Percentiles rank a stretch among this genome's conserved stretches.
phyloP scores from a whole-genome alignment of 1,140 invertebrate species.

The Drosophila sp. region DNA sequence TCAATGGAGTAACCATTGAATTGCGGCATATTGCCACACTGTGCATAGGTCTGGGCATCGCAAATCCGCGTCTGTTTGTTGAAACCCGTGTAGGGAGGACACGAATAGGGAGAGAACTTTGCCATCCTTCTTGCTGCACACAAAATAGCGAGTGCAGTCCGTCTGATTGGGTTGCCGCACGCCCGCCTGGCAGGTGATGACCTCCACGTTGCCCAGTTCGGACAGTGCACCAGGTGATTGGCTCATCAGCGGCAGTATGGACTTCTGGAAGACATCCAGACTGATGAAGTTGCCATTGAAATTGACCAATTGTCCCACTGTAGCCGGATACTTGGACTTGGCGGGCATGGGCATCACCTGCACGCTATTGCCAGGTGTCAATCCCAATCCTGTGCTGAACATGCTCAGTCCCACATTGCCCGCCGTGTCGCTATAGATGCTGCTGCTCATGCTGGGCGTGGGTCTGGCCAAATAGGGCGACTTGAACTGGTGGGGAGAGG shows the following conservation, averaged over 20 bases:
- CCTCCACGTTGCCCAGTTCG: slow-evolving; percentile 75
- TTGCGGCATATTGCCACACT: slow-evolving; percentile 67
- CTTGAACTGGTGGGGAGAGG: slow-evolving; percentile 17
- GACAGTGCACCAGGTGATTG: slow-evolving; percentile 38
- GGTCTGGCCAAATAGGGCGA: slow-evolving; percentile 46
- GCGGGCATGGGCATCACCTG: slow-evolving; percentile 19
- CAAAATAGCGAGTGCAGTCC: slow-evolving; percentile 86
- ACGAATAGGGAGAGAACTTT: slow-evolving; percentile 84
- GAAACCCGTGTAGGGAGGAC: slow-evolving; percentile 85
- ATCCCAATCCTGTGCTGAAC: slow-evolving; percentile 40
- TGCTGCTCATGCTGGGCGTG: slow-evolving; percentile 59
- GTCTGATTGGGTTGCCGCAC: slow-evolving; percentile 85
- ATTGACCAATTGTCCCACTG: slow-evolving; percentile 64
- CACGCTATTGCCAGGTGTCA: slow-evolving; percentile 5
- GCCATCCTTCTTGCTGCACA: slow-evolving; percentile 85
- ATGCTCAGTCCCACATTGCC: slow-evolving; percentile 68
- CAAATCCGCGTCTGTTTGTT: slow-evolving; percentile 85
- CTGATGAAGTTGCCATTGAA: slow-evolving; percentile 82
- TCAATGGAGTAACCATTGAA: slow-evolving; percentile 63
- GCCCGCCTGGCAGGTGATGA: slow-evolving; percentile 85
- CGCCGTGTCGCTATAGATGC: slow-evolving; percentile 62
- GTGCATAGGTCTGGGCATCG: slow-evolving; percentile 81
- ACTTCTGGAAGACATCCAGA: slow-evolving; percentile 76
- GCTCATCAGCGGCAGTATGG: slow-evolving; percentile 74
- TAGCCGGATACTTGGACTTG: slow-evolving; percentile 37